Evolutionary conservation across 2,797 vertebrate species (phyloP), one percentile per base, ranked within the genome.

Genomic region (Zenarchopterus dispar): DNA sequence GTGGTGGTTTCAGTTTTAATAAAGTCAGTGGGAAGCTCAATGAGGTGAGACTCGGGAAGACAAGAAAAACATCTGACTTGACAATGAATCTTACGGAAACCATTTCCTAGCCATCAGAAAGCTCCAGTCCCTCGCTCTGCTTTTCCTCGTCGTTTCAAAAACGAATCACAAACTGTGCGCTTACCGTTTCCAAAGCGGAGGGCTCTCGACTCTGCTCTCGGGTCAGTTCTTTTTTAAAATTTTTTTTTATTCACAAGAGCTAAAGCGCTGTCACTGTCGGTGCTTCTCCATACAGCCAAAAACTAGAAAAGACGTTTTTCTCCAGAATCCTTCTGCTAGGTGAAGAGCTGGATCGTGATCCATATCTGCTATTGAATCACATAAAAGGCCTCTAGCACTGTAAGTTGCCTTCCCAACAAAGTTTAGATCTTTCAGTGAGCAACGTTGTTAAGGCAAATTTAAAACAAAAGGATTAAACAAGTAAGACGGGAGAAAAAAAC

Each of bases 221-320:
- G 77, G 78, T 88, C 83, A 77, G n/a, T n/a, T n/a, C 73, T 68
- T 81, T 85, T 84, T 83, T 77, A 71, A n/a, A n/a, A n/a, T n/a
- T n/a, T 66, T 80, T 82, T 83, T 84, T 67, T 87, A 85, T 59
- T 79, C 77, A 78, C 71, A 82, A 84, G 84, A 85, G 86, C 82
- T 85, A 85, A 84, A 51, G 36, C 36, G 36, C 36, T 13, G 36
- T 57, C 77, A 62, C 74, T 77, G 74, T 62, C 75, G 56, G 73
- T 76, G 82, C 72, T 70, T 62, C 75, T 77, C 62, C 62, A 62
- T 62, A 68, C 23, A 69, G 66, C 75, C 44, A 69, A 44, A 46
- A 39, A 84, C 82, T 75, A 16, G 49, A 45, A 55, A 54, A 10
- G 39, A 5, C 6, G 54, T 15, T 64, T 69, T 62, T 65, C 59